Conservation (phyloP, 2,113 vertebrate genomes). For the Alouatta palliata region DNA sequence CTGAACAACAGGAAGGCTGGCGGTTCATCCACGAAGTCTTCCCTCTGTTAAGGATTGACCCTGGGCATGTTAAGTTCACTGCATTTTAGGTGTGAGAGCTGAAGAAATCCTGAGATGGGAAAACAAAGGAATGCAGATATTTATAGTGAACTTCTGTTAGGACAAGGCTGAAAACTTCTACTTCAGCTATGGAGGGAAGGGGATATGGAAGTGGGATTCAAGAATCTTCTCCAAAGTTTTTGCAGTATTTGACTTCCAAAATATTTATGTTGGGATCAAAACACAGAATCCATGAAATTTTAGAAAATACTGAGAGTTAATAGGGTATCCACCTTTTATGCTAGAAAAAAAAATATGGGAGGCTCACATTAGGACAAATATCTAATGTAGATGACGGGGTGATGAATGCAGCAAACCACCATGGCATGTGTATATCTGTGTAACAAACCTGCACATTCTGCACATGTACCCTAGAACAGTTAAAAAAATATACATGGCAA, state of each 20-base stretch:
- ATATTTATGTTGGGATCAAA: constrained; percentile 1
- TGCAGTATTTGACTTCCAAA: not conserved
- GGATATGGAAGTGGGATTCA: not conserved
- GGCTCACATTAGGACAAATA: no score
- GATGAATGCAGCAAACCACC: no score
- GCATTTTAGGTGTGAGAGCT: not conserved
- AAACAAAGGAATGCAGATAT: not conserved
- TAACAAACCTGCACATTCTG: no score
- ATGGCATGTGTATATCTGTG: no score
- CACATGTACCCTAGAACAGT: no score
- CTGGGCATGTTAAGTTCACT: not conserved
- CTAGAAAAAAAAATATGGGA: not conserved
- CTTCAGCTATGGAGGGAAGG: not conserved
- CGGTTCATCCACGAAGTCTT: not conserved
- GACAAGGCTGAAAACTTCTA: not conserved
- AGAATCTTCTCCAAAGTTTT: not conserved
- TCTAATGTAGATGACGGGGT: no score
- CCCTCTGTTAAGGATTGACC: not conserved
- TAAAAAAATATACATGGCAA: not conserved
- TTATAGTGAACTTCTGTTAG: not conserved
- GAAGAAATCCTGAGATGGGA: not conserved
- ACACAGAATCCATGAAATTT: not conserved
- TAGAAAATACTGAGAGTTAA: not conserved
- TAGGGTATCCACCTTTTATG: not conserved
- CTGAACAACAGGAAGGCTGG: not conserved